Evolutionary conservation across 2,888 invertebrate species (phyloP).

Genomic region (Lasioglossum lativentre): DNA sequence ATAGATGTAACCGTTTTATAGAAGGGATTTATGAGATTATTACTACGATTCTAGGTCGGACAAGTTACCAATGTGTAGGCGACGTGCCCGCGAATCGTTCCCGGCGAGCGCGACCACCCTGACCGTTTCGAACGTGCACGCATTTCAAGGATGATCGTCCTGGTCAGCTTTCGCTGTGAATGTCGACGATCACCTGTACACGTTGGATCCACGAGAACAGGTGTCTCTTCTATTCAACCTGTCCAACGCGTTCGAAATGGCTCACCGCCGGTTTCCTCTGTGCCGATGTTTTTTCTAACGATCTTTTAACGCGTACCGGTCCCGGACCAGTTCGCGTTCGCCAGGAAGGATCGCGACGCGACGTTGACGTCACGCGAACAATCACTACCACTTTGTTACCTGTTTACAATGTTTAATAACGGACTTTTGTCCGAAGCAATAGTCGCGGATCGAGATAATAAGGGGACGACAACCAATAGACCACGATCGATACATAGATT

Average conservation of each 20-base stretch:
- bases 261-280: background rate
- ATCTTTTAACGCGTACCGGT: background rate
- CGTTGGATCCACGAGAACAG: background rate
- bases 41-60: slow-evolving; percentile 66
- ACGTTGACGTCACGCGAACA: slow-evolving; percentile 70
- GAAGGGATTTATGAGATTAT: slow-evolving; percentile 68
- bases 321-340: slow-evolving; percentile 30
- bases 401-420: slow-evolving; percentile 83
- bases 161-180: too few species aligned
- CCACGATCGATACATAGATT: slow-evolving; percentile 67
- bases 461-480: slow-evolving; percentile 63
- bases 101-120: slow-evolving; percentile 41
- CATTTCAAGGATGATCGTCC: background rate
- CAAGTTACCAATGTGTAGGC: slow-evolving; percentile 47
- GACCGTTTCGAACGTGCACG: background rate
- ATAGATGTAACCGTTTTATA: slow-evolving; percentile 71
- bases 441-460: slow-evolving; percentile 74
- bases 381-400: slow-evolving; percentile 84
- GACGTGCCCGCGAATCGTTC: slow-evolving; percentile 42
- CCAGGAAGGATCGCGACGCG: slow-evolving; percentile 45
- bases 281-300: background rate
- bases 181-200: too few species aligned
- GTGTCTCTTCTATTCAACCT: background rate
- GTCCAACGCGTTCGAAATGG: background rate
- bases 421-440: slow-evolving; percentile 83